phyloP scores from a whole-genome alignment of 2,113 vertebrate species.

The Chloebia gouldiae region DNA sequence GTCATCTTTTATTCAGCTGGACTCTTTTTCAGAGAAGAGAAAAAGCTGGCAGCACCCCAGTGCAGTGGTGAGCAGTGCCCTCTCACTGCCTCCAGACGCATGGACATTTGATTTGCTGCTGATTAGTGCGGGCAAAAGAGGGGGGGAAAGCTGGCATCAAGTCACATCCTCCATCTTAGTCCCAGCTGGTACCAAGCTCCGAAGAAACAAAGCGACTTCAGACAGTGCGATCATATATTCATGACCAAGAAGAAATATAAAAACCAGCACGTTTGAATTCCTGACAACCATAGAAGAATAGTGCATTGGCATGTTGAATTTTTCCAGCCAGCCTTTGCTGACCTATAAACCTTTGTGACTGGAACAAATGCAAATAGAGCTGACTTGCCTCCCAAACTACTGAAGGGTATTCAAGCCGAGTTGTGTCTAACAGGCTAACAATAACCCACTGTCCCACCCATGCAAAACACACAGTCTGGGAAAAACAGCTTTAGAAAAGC shows the following conservation, averaged over 20 bases:
- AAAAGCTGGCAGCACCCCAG: neutral
- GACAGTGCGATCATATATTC: slow-evolving; percentile 72
- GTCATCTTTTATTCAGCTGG: slow-evolving; percentile 8
- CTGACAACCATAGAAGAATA: slow-evolving; percentile 73
- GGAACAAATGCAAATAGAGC: slow-evolving; percentile 95
- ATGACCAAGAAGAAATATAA: slow-evolving; percentile 71
- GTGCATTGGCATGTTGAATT: slow-evolving; percentile 69
- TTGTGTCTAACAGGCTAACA: slow-evolving; percentile 82
- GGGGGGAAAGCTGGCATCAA: slow-evolving; percentile 61
- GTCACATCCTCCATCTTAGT: slow-evolving; percentile 73
- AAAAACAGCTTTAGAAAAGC: slow-evolving; percentile 74
- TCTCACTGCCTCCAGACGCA: slow-evolving; percentile 64
- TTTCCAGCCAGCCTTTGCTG: slow-evolving; percentile 86
- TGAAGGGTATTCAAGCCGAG: slow-evolving; percentile 88
- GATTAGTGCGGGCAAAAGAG: slow-evolving; percentile 44
- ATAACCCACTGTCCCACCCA: slow-evolving; percentile 80
- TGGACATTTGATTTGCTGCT: slow-evolving; percentile 49
- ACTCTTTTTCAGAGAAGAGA: neutral
- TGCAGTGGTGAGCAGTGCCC: slow-evolving; percentile 51
- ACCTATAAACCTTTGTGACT: slow-evolving; percentile 97
- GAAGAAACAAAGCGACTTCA: slow-evolving; percentile 69
- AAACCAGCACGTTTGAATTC: slow-evolving; percentile 69
- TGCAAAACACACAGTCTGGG: slow-evolving; percentile 76
- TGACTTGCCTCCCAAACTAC: slow-evolving; percentile 87
- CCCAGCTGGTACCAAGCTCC: slow-evolving; percentile 76